Evolutionary conservation across 1,140 invertebrate species (phyloP).

Genomic region (Papilio glaucus): DNA sequence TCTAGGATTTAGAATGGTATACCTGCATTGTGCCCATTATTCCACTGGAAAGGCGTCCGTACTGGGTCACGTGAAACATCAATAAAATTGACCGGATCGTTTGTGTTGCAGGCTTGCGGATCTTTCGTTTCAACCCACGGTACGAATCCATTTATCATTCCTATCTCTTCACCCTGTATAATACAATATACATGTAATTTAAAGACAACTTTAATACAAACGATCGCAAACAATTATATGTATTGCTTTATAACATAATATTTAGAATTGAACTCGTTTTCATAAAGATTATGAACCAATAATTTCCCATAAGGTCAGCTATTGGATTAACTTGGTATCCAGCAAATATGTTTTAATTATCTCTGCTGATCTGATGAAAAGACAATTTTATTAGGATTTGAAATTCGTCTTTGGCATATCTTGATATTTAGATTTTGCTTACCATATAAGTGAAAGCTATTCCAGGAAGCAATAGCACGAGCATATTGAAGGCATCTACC

Average conservation of each 20-base stretch:
- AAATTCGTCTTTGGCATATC: too few relatives aligned
- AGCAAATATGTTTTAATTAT: too few relatives aligned
- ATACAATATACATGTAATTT: slow-evolving; percentile 30
- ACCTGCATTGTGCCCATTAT: slow-evolving; percentile 85
- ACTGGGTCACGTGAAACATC: slow-evolving; percentile 86
- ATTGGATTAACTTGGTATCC: too few relatives aligned
- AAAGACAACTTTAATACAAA: too few relatives aligned
- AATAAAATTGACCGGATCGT: slow-evolving; percentile 79
- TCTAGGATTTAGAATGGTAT: slow-evolving; percentile 35
- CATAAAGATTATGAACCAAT: too few relatives aligned
- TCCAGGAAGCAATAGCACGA: slow-evolving; percentile 88
- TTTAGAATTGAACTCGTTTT: too few relatives aligned
- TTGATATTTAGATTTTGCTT: slow-evolving; percentile 45
- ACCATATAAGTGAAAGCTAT: slow-evolving; percentile 90
- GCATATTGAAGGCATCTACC: slow-evolving; percentile 87
- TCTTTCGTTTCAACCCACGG: slow-evolving; percentile 74
- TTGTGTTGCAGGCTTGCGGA: slow-evolving; percentile 70
- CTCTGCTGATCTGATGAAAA: too few relatives aligned
- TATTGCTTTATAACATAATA: too few relatives aligned
- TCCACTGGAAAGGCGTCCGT: slow-evolving; percentile 91
- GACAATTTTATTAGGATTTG: too few relatives aligned
- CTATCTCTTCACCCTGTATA: slow-evolving; percentile 88
- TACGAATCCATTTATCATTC: slow-evolving; percentile 88
- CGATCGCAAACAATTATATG: too few relatives aligned
- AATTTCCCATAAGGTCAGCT: too few relatives aligned